Percentiles rank a stretch among this genome's conserved stretches.
phyloP scores from a whole-genome alignment of 2,113 vertebrate genomes.

The Perca schrenkii region DNA sequence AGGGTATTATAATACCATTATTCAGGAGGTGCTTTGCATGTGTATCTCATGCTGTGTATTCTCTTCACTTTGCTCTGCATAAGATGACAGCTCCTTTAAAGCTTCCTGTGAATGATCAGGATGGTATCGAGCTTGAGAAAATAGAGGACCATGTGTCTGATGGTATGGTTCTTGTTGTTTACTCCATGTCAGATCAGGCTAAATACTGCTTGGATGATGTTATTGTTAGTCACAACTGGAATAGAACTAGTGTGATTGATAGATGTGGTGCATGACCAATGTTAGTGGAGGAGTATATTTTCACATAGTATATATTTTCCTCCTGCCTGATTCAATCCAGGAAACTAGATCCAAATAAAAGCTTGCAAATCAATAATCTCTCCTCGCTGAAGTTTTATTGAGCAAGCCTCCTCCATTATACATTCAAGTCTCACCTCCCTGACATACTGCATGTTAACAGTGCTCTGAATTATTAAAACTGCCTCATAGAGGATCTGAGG shows the following conservation, averaged over 20 bases:
- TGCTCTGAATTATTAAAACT: conserved; percentile 51
- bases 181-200: background rate
- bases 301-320: conserved; percentile 30
- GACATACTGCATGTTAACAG: conserved; percentile 38
- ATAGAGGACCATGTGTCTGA: conserved; percentile 5
- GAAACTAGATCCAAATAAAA: conserved; percentile 57
- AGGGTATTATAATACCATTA: background rate
- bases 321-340: conserved; percentile 20
- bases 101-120: conserved; percentile 25
- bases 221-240: background rate
- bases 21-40: background rate
- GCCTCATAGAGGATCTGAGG: background rate
- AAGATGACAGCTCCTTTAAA: conserved; percentile 58
- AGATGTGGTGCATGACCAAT: background rate
- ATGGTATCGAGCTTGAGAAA: conserved; percentile 16
- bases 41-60: conserved; percentile 10
- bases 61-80: background rate
- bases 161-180: conserved; percentile 45
- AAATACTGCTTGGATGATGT: background rate
- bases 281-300: conserved; percentile 23
- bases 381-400: conserved; percentile 35
- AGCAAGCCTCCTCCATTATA: conserved; percentile 40
- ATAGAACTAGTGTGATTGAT: conserved; percentile 14
- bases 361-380: conserved; percentile 54
- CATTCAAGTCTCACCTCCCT: conserved; percentile 34